phyloP scores from a whole-genome alignment of 2,113 vertebrate species.

The Cynocephalus volans region DNA sequence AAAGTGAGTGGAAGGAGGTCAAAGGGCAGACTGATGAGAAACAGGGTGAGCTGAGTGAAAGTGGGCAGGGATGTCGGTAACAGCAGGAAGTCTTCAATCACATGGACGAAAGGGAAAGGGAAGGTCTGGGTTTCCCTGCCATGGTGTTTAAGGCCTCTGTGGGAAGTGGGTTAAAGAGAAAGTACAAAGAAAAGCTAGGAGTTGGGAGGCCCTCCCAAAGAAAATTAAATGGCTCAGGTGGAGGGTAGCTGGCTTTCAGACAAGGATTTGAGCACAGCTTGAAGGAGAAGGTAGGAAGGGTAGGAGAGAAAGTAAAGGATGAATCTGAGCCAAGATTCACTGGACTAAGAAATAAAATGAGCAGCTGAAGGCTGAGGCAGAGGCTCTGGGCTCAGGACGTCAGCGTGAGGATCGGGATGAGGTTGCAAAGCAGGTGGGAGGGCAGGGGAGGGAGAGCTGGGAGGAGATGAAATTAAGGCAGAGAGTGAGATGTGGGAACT shows the following conservation, averaged over 20 bases:
- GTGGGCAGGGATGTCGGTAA: not conserved
- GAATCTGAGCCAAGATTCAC: not conserved
- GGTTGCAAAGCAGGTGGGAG: not conserved
- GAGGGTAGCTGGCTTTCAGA: not conserved
- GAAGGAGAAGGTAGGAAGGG: not conserved
- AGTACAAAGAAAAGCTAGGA: not conserved
- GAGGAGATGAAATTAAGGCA: not conserved
- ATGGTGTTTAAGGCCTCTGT: not conserved
- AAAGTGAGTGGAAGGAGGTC: not conserved
- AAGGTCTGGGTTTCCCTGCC: not conserved
- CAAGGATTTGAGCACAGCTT: not conserved
- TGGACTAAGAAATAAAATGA: not conserved
- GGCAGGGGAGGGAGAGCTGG: not conserved
- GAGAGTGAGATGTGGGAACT: no score
- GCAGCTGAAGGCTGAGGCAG: not conserved
- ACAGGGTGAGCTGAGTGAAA: not conserved
- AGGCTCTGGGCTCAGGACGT: not conserved
- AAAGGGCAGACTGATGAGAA: not conserved
- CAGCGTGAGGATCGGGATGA: accelerated
- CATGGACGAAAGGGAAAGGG: not conserved
- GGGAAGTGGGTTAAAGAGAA: not conserved
- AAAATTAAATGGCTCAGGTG: not conserved
- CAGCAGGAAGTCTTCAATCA: not conserved
- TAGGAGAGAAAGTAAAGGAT: not conserved
- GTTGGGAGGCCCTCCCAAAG: not conserved